These are phyloP conservation scores for Alviniconcha marisindica DNA, from an alignment of 1,140 invertebrate genomes.

Conservation along the genomic window DNA sequence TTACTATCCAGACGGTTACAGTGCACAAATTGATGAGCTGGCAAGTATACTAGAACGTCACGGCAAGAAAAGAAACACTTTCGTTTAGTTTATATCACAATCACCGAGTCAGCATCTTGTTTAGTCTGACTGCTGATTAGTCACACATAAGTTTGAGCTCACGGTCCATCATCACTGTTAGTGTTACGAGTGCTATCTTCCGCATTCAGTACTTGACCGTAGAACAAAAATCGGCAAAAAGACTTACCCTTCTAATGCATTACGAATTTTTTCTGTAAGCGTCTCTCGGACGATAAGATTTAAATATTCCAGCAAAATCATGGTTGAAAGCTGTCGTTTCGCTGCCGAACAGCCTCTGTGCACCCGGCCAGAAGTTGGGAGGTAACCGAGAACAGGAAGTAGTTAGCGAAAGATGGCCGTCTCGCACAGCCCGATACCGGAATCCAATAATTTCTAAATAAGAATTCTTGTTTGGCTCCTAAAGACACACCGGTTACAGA, in stretches of 20 bases:
- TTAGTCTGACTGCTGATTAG: too few species aligned
- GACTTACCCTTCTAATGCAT: constrained; percentile 92
- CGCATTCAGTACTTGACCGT: neutral
- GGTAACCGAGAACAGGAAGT: neutral
- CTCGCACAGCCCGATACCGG: neutral
- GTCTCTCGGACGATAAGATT: constrained; percentile 99
- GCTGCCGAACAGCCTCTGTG: neutral
- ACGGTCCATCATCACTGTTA: too few species aligned
- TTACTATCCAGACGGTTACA: too few species aligned
- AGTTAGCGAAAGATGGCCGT: neutral
- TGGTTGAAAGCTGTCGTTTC: constrained; percentile 74
- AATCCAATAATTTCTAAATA: neutral
- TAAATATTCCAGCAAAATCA: constrained; percentile 99
- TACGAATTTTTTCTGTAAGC: constrained; percentile 94
- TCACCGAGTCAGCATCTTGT: too few species aligned
- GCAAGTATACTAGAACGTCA: too few species aligned
- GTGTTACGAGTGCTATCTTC: constrained; percentile 6
- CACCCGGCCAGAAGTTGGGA: neutral
- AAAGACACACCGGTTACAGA: too few species aligned
- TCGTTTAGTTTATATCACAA: too few species aligned
- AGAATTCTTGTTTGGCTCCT: neutral
- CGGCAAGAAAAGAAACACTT: too few species aligned
- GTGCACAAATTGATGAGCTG: too few species aligned
- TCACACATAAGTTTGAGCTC: too few species aligned
- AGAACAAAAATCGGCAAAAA: neutral